phyloP scores from a whole-genome alignment of 2,888 invertebrate genomes.

The Anorthoa munda region DNA sequence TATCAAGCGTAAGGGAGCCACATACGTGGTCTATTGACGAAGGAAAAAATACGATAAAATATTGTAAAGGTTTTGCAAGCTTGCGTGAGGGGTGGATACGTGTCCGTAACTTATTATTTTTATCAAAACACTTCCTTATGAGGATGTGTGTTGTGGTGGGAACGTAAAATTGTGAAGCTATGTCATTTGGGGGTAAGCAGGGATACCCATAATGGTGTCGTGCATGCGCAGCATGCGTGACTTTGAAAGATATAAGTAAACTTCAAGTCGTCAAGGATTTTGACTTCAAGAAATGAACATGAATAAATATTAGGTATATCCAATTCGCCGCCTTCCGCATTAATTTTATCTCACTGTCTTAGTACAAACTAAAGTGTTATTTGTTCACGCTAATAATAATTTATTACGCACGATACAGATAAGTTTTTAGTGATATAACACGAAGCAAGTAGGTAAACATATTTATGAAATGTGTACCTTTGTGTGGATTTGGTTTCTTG shows the following conservation, averaged over 20 bases:
- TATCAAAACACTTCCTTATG: conserved; percentile 65
- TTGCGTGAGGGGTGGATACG: conserved; percentile 57
- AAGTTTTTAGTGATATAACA: too few relatives aligned
- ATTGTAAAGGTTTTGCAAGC: conserved; percentile 54
- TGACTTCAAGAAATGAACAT: background rate
- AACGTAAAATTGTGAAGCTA: conserved; percentile 32
- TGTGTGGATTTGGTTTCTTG: too few relatives aligned
- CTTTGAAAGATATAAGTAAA: background rate
- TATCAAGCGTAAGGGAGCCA: conserved; percentile 46
- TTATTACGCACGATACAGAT: too few relatives aligned
- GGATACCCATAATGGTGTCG: background rate
- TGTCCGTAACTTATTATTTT: conserved; percentile 62
- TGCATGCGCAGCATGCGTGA: background rate
- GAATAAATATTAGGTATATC: too few relatives aligned
- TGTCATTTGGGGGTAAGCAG: conserved; percentile 26
- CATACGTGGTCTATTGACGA: conserved; percentile 60
- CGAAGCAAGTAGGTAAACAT: background rate
- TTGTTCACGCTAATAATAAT: background rate
- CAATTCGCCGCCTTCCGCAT: too few relatives aligned
- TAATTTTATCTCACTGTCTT: background rate
- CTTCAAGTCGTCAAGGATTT: background rate
- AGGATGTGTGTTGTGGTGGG: conserved; percentile 48
- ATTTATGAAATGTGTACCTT: background rate
- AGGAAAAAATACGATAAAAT: conserved; percentile 61
- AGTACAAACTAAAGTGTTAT: background rate